Base-by-base conservation (phyloP, 2,888 invertebrate species). In the Polydrusus cervinus region DNA sequence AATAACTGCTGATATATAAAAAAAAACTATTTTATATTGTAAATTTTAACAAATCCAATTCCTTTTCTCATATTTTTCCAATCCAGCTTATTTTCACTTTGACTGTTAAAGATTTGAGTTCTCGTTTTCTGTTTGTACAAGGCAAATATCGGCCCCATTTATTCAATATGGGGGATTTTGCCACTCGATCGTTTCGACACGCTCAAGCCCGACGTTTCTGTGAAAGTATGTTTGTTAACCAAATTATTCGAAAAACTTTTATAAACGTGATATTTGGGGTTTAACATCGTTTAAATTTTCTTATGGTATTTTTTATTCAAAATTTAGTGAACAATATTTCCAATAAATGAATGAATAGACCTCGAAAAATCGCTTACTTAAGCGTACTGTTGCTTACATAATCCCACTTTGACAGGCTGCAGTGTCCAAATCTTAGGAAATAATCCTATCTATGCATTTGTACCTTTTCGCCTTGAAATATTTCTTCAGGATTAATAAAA, bases 91-190 rank as follows among this genome's bases (percentile, higher is more conserved):
- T 14, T 38, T 57, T 57, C 34, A 38, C 38, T 38, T 57, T 57
- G 16, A 57, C 57, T 57, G 38, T 8, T 57, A 34, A n/a, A 38
- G 25, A 57, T 57, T n/a, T 38, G 14, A 14, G 9, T 57, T 57
- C 57, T 57, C 57, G 57, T 20, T 57, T 57, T 57, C 55, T 38
- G n/a, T 57, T 57, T 57, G 57, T 38, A 57, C 57, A 57, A 57
- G 57, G 34, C 57, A 57, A 57, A 57, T 57, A 57, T 57, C 57
- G 16, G 57, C 14, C 14, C 57, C 34, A 38, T 57, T 57, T 57
- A 57, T 57, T 57, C 57, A 57, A 57, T 16, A 57, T 30, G 57
- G 7, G 16, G 57, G 57, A 57, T 57, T 57, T 57, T n/a, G 57
- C 34, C 16, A 57, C 38, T 57, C 38, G 57, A 57, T 57, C 57